These are phyloP conservation scores for Galeopsomyia nigrocyanea DNA, from an alignment of 2,888 invertebrate species.

Conservation along the genomic window DNA sequence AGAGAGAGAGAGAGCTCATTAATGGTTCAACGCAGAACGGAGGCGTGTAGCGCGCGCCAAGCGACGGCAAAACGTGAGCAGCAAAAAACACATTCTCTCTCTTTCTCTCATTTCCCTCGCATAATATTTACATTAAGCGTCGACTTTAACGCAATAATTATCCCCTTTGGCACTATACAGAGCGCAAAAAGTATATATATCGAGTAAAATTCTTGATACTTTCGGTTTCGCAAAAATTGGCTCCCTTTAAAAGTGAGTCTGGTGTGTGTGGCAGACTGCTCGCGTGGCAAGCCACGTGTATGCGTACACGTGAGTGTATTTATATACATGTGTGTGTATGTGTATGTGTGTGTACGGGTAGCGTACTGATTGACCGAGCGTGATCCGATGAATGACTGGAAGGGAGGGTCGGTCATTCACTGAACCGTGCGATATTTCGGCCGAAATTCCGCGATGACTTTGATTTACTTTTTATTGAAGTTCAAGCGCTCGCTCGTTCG, in stretches of 20 bases:
- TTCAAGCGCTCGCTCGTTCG: constrained; percentile 16
- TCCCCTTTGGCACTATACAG: background rate
- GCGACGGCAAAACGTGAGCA: constrained; percentile 8
- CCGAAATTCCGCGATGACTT: constrained; percentile 49
- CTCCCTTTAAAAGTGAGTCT: constrained; percentile 49
- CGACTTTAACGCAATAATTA: constrained; percentile 10
- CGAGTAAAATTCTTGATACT: constrained; percentile 43
- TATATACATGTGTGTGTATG: background rate
- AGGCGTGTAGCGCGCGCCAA: too few relatives aligned
- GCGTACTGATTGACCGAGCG: constrained; percentile 49
- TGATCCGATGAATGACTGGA: constrained; percentile 49
- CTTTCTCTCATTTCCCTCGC: constrained; percentile 36
- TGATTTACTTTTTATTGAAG: constrained; percentile 48
- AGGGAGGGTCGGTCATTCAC: constrained; percentile 47
- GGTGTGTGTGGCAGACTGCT: constrained; percentile 24
- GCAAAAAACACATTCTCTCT: background rate
- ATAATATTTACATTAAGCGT: constrained; percentile 27
- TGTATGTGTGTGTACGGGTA: constrained; percentile 13
- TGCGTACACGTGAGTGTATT: constrained; percentile 5
- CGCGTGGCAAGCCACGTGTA: background rate
- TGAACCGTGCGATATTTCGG: constrained; percentile 46
- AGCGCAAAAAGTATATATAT: background rate
- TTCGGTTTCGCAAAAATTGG: constrained; percentile 43
- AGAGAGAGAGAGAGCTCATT: constrained; percentile 16
- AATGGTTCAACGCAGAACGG: background rate